phyloP scores from a whole-genome alignment of 2,113 vertebrate species.

The Gorsachius goisagi region DNA sequence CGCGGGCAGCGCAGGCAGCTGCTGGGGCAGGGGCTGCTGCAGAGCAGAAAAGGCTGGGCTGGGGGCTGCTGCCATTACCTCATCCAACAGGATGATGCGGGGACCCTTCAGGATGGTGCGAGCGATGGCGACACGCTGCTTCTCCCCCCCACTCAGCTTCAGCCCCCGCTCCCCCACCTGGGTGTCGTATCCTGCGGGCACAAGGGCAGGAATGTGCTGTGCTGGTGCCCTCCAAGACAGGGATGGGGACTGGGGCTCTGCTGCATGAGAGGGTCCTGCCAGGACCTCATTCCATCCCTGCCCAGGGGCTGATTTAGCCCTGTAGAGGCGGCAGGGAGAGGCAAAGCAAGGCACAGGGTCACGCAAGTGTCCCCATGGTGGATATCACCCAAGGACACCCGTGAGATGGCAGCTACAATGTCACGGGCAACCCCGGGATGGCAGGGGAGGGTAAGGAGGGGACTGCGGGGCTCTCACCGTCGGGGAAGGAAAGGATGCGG shows the following conservation, averaged over 20 bases:
- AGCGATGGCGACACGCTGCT: conserved; percentile 94
- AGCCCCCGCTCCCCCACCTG: conserved; percentile 94
- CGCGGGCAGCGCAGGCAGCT: background rate
- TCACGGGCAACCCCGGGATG: background rate
- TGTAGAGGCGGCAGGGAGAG: background rate
- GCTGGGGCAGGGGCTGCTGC: background rate
- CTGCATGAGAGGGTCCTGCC: background rate
- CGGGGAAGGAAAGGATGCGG: conserved; percentile 85
- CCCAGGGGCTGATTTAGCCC: background rate
- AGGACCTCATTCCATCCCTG: background rate
- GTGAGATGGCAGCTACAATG: background rate
- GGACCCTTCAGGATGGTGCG: conserved; percentile 95
- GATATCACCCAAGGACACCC: background rate
- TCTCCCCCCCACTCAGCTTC: conserved; percentile 96
- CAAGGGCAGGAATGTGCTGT: background rate
- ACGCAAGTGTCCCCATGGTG: accelerated
- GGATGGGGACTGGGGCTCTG: background rate
- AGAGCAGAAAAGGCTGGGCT: background rate
- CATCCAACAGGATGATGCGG: conserved; percentile 90
- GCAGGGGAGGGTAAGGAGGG: background rate
- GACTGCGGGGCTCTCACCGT: conserved; percentile 70
- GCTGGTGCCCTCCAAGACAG: background rate
- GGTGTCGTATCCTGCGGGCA: conserved; percentile 85
- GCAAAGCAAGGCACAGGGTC: background rate
- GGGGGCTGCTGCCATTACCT: conserved; percentile 71